phyloP scores from a whole-genome alignment of 2,113 vertebrate species.

The Tetraodon nigroviridis region DNA sequence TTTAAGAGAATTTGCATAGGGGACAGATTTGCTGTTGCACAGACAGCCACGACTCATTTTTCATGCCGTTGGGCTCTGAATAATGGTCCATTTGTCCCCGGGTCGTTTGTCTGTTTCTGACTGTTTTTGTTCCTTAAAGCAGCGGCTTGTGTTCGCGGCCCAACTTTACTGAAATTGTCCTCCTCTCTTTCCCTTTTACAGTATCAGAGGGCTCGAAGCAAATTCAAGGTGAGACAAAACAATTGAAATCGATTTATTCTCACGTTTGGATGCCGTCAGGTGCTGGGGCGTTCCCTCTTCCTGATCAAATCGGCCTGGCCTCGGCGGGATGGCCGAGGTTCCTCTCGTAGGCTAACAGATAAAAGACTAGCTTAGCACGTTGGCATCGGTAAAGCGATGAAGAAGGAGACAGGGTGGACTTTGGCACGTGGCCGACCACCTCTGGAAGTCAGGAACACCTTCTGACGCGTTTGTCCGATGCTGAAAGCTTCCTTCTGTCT shows the following conservation, averaged over 20 bases:
- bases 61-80: slow-evolving; percentile 71
- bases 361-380: no score
- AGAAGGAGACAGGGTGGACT: no score
- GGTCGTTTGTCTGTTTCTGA: slow-evolving; percentile 70
- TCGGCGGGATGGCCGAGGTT: no score
- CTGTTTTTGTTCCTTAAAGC: slow-evolving; percentile 59
- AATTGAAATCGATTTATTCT: not conserved
- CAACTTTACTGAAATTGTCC: slow-evolving; percentile 52
- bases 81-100: slow-evolving; percentile 72
- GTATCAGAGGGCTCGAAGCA: slow-evolving; percentile 61
- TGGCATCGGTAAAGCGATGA: no score
- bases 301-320: no score
- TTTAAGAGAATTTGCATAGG: slow-evolving; percentile 76
- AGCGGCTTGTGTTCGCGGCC: slow-evolving; percentile 60
- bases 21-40: slow-evolving; percentile 74
- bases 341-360: no score
- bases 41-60: slow-evolving; percentile 71
- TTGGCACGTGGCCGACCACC: no score
- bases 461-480: no score
- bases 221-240: slow-evolving; percentile 60
- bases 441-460: no score
- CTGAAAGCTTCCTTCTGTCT: slow-evolving; percentile 5
- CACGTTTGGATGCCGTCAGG: not conserved
- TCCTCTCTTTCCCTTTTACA: slow-evolving; percentile 39
- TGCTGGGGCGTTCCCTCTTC: no score